phyloP scores from a whole-genome alignment of 1,140 invertebrate species.

The Thalassaphorura encarpata region DNA sequence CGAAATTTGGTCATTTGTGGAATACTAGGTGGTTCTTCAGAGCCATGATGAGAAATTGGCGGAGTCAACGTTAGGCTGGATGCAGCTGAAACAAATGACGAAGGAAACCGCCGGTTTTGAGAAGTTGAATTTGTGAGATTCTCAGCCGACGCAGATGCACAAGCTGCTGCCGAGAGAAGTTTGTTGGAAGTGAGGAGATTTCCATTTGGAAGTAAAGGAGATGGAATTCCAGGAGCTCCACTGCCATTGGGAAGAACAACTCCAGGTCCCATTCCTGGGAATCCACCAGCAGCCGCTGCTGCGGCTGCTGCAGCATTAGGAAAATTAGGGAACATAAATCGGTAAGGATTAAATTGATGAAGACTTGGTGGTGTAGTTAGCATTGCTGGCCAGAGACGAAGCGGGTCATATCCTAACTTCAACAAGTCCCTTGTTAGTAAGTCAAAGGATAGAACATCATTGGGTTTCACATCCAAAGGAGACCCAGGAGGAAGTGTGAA shows the following conservation, averaged over 20 bases:
- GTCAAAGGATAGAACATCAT: constrained; percentile 31
- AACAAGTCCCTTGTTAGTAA: constrained; percentile 29
- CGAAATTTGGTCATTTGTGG: neutral
- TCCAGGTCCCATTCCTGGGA: constrained; percentile 1
- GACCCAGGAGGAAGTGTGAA: constrained; percentile 30
- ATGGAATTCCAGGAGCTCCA: constrained; percentile 23
- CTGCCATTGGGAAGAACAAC: constrained; percentile 22
- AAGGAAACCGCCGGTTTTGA: constrained; percentile 10
- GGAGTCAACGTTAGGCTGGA: constrained; percentile 31
- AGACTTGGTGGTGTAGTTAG: constrained; percentile 27
- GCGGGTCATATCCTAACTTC: constrained; percentile 31
- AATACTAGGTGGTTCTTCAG: constrained; percentile 22
- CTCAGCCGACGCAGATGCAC: neutral
- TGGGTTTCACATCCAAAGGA: constrained; percentile 31
- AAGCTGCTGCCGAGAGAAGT: neutral
- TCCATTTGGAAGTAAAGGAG: constrained; percentile 5
- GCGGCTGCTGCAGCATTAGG: constrained; percentile 16
- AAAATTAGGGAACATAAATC: constrained; percentile 31
- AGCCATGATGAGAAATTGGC: constrained; percentile 31
- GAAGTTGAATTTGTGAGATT: constrained; percentile 7
- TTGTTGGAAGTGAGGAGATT: neutral
- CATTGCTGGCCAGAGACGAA: constrained; percentile 33
- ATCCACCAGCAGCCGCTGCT: constrained; percentile 10
- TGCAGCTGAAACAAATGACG: constrained; percentile 2
- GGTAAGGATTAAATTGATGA: constrained; percentile 30